Conservation (phyloP, 2,888 invertebrate species). For the Lobophora halterata region DNA sequence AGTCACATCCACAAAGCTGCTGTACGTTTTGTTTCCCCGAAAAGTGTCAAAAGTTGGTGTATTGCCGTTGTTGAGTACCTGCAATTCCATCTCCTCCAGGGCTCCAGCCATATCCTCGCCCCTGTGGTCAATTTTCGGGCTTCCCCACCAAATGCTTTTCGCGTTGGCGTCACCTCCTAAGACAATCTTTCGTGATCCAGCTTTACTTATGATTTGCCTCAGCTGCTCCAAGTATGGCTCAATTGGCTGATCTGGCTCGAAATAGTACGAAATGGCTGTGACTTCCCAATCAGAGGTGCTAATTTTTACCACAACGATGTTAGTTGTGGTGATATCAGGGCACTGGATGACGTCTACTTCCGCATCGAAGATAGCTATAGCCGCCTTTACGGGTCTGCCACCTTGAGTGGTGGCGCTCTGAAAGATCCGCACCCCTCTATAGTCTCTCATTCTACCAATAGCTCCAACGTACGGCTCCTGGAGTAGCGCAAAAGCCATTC, state of each 20-base stretch:
- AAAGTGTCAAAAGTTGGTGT: too few species aligned
- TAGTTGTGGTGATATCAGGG: too few species aligned
- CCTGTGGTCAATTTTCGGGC: constrained; percentile 14
- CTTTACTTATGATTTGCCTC: too few species aligned
- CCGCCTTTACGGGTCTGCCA: constrained; percentile 4
- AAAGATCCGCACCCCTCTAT: constrained; percentile 6
- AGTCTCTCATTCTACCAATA: neutral
- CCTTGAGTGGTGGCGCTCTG: neutral
- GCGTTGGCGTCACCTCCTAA: constrained; percentile 14
- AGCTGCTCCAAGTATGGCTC: neutral
- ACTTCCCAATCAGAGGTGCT: neutral
- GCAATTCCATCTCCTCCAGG: constrained; percentile 20
- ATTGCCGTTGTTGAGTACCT: constrained; percentile 35
- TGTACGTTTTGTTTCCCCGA: constrained; percentile 28
- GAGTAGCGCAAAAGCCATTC: constrained; percentile 5
- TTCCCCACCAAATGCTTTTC: constrained; percentile 27
- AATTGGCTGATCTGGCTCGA: neutral
- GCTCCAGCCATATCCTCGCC: constrained; percentile 16
- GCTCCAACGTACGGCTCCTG: constrained; percentile 8
- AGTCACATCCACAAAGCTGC: constrained; percentile 25
- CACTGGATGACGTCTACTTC: neutral
- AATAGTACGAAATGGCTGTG: neutral
- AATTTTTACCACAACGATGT: neutral
- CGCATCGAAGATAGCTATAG: constrained; percentile 3
- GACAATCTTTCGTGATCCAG: neutral